Evolutionary conservation across 1,140 invertebrate genomes (phyloP).

Genomic region (Elymnias hypermnestra): DNA sequence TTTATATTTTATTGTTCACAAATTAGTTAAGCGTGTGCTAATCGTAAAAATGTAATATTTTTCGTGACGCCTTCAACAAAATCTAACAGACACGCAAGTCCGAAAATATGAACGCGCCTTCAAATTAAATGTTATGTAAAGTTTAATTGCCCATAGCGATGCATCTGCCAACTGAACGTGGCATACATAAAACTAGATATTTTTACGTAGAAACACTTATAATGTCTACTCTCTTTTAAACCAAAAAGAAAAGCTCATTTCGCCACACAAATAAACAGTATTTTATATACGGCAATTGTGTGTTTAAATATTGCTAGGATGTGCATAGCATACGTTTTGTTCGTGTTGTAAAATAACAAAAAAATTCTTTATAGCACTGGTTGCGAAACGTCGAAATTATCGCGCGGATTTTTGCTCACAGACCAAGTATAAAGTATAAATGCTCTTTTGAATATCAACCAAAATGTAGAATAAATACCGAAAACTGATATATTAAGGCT

Average conservation of each 20-base stretch:
- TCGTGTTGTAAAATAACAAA: neutral
- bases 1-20: no score
- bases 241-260: neutral
- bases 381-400: neutral
- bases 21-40: no score
- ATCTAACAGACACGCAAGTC: slow-evolving; percentile 26
- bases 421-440: no score
- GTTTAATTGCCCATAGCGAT: slow-evolving; percentile 34
- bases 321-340: neutral
- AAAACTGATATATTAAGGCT: neutral
- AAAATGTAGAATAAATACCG: no score
- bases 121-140: slow-evolving; percentile 44
- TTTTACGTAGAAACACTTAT: slow-evolving; percentile 1
- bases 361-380: slow-evolving; percentile 1
- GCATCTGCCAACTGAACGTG: slow-evolving; percentile 25
- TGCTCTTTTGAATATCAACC: no score
- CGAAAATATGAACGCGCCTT: slow-evolving; percentile 29
- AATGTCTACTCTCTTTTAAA: slow-evolving; percentile 3
- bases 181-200: neutral
- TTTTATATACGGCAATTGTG: neutral
- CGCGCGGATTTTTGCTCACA: neutral
- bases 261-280: slow-evolving; percentile 7
- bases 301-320: slow-evolving; percentile 7
- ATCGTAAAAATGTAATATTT: neutral
- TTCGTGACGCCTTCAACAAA: slow-evolving; percentile 30